Evolutionary conservation across 2,113 vertebrate species (phyloP).

Genomic region (Tachysurus vachellii): DNA sequence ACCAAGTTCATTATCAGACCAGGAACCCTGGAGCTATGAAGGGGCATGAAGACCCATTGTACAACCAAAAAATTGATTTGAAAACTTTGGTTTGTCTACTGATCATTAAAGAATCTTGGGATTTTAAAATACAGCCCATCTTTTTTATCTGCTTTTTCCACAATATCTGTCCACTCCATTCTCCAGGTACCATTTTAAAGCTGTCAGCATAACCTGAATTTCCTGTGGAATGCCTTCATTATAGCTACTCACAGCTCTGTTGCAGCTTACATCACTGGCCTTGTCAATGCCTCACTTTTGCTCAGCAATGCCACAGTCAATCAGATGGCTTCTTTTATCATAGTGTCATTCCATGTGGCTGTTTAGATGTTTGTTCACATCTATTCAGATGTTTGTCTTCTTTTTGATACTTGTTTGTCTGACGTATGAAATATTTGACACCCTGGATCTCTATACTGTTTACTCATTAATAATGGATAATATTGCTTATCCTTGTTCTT

Average conservation of each 20-base stretch:
- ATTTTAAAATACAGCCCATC: not conserved
- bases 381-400: not conserved
- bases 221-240: not conserved
- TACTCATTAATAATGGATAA: not conserved
- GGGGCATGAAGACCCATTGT: not conserved
- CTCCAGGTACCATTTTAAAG: not conserved
- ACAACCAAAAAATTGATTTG: not conserved
- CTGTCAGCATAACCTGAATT: not conserved
- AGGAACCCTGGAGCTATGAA: not conserved
- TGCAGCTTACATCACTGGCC: not conserved
- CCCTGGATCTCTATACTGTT: not conserved
- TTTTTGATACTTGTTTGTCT: not conserved
- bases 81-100: not conserved
- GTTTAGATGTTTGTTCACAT: not conserved
- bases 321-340: not conserved
- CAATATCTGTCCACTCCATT: not conserved
- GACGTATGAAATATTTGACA: not conserved
- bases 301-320: slow-evolving; percentile 4
- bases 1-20: not conserved
- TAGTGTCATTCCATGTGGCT: not conserved
- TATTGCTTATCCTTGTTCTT: not conserved
- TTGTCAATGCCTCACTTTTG: not conserved
- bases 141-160: not conserved
- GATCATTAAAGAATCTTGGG: not conserved
- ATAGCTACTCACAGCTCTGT: not conserved